Evolutionary conservation across 2,797 vertebrate species (phyloP).

Genomic region (Gymnopithys bicolor): DNA sequence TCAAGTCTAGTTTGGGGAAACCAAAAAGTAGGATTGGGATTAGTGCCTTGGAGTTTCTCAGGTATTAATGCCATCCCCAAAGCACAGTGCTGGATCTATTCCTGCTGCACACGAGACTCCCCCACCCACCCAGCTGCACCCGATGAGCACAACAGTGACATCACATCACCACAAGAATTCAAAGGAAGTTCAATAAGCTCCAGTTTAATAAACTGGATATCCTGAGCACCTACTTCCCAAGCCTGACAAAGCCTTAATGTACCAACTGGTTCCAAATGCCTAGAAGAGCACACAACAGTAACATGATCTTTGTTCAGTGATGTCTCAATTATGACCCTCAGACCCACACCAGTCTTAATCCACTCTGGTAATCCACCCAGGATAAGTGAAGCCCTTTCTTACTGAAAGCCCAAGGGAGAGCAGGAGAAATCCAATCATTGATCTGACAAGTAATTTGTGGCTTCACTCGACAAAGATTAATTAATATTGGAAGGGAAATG

Average conservation of each 20-base stretch:
- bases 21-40: neutral
- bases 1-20: neutral
- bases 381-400: neutral
- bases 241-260: slow-evolving; percentile 39
- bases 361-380: neutral
- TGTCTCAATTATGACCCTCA: slow-evolving; percentile 1
- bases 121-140: neutral
- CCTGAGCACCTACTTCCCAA: slow-evolving; percentile 47
- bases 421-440: slow-evolving; percentile 6
- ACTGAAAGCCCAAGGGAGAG: neutral
- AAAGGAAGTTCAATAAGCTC: slow-evolving; percentile 45
- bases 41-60: neutral
- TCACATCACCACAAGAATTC: slow-evolving; percentile 12
- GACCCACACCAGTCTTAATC: neutral
- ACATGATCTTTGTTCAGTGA: slow-evolving; percentile 4
- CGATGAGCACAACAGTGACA: neutral
- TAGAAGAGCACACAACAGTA: neutral
- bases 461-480: slow-evolving; percentile 24
- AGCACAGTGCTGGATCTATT: neutral
- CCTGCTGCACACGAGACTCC: neutral
- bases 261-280: neutral
- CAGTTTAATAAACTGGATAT: slow-evolving; percentile 26
- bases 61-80: neutral
- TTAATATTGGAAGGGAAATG: slow-evolving; percentile 23
- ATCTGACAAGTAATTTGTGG: slow-evolving; percentile 44